A percentile compares a stretch with the other conserved stretches of the same genome.
These are phyloP conservation scores for Aromia moschata DNA, from an alignment of 2,888 invertebrate species.

Conservation along the genomic window DNA sequence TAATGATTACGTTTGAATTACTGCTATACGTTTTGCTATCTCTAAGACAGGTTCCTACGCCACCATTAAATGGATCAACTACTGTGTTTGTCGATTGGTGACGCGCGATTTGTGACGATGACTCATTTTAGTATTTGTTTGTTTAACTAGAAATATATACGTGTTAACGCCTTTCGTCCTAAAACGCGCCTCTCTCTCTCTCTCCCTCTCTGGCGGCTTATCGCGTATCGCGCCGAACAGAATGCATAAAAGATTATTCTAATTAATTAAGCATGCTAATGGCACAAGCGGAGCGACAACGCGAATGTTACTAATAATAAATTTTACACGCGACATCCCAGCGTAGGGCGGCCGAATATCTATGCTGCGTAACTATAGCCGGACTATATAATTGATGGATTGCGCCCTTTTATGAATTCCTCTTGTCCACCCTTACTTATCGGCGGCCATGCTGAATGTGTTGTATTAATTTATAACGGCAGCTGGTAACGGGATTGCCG, in stretches of 20 bases:
- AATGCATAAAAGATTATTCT: constrained; percentile 4
- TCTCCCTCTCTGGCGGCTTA: background rate
- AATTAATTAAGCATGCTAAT: constrained; percentile 11
- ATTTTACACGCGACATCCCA: constrained; percentile 9
- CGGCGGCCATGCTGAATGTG: constrained; percentile 28
- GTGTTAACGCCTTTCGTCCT: too few relatives aligned
- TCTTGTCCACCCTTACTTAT: constrained; percentile 28
- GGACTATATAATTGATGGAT: constrained; percentile 29
- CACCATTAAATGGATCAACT: too few relatives aligned
- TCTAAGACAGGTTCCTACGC: too few relatives aligned
- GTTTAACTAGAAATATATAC: too few relatives aligned
- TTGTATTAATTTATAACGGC: constrained; percentile 23
- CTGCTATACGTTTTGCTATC: too few relatives aligned
- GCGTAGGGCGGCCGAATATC: constrained; percentile 4
- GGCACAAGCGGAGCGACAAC: constrained; percentile 3
- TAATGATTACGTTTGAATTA: too few relatives aligned
- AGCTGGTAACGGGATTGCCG: background rate
- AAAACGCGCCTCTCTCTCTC: too few relatives aligned
- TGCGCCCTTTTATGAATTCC: constrained; percentile 28
- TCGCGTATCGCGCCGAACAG: background rate
- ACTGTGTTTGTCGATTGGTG: too few relatives aligned
- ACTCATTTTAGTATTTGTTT: too few relatives aligned
- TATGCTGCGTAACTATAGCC: constrained; percentile 18
- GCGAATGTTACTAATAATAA: constrained; percentile 5
- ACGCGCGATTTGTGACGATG: too few relatives aligned